These are phyloP conservation scores for Alsophila aescularia DNA, from an alignment of 2,888 invertebrate species.

Conservation along the genomic window DNA sequence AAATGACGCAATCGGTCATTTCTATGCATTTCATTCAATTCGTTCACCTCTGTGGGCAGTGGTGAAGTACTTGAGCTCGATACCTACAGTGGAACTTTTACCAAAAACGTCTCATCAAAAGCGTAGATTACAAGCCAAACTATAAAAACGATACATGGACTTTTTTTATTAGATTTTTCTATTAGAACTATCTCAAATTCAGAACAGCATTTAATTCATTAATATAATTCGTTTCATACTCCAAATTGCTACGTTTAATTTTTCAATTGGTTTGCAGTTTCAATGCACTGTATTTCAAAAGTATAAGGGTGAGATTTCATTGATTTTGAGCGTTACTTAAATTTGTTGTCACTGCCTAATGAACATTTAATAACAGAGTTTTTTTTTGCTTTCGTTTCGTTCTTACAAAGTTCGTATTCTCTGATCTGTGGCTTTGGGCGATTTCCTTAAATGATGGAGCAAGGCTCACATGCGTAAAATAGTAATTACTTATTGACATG, in stretches of 20 bases:
- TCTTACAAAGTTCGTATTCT: slow-evolving; percentile 21
- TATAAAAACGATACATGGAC: too few relatives aligned
- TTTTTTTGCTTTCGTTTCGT: slow-evolving; percentile 56
- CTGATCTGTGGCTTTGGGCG: slow-evolving; percentile 54
- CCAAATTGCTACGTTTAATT: slow-evolving; percentile 44
- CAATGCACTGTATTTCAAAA: slow-evolving; percentile 1
- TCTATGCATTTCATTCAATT: too few relatives aligned
- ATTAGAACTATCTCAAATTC: slow-evolving; percentile 31
- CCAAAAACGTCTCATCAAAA: too few relatives aligned
- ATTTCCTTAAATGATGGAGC: slow-evolving; percentile 62
- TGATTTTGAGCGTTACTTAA: not conserved
- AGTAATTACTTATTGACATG: slow-evolving; percentile 21
- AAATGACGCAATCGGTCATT: too few relatives aligned
- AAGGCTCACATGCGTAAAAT: slow-evolving; percentile 36
- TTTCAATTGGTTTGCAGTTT: not conserved
- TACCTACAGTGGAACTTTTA: too few relatives aligned
- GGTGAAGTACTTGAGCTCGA: too few relatives aligned
- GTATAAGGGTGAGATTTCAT: slow-evolving; percentile 13
- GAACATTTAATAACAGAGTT: slow-evolving; percentile 75
- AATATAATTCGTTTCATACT: slow-evolving; percentile 51
- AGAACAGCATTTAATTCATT: slow-evolving; percentile 58
- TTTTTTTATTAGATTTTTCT: slow-evolving; percentile 15
- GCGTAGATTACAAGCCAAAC: too few relatives aligned
- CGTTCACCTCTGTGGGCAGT: too few relatives aligned
- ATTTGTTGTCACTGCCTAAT: slow-evolving; percentile 52